phyloP scores from a whole-genome alignment of 2,888 invertebrate genomes.

The Beris morrisii region DNA sequence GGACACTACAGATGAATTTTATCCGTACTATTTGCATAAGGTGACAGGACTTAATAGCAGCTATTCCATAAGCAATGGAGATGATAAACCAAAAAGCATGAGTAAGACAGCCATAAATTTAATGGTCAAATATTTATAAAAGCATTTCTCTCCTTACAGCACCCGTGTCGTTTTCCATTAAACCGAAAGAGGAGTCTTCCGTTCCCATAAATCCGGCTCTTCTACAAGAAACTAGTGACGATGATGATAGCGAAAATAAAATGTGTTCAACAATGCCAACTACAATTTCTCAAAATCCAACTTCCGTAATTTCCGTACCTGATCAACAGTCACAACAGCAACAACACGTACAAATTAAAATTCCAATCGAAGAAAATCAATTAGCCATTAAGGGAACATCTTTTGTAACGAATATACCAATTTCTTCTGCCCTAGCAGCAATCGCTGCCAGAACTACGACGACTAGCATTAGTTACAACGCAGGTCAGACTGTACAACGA shows the following conservation, averaged over 20 bases:
- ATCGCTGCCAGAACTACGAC: neutral
- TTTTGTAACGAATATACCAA: constrained; percentile 7
- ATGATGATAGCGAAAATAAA: constrained; percentile 54
- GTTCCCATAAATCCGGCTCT: constrained; percentile 71
- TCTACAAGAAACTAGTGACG: constrained; percentile 76
- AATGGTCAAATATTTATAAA: neutral
- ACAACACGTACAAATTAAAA: neutral
- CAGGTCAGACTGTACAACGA: neutral
- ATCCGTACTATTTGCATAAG: constrained; percentile 79
- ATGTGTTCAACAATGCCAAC: constrained; percentile 48
- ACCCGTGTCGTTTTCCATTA: constrained; percentile 84
- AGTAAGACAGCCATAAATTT: constrained; percentile 43
- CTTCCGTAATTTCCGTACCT: constrained; percentile 10
- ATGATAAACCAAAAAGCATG: constrained; percentile 43
- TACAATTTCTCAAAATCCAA: constrained; percentile 31
- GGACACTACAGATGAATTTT: constrained; percentile 72
- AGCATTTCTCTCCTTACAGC: constrained; percentile 55
- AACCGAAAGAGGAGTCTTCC: constrained; percentile 72
- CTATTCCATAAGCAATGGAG: constrained; percentile 29
- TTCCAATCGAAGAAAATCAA: neutral
- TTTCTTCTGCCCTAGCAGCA: constrained; percentile 16
- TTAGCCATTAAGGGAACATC: constrained; percentile 9
- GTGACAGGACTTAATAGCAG: constrained; percentile 50
- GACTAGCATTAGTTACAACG: neutral
- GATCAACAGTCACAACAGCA: constrained; percentile 14